Evolutionary conservation across 92 coral and sea anemone species (phyloP), one percentile per base, ranked within the genome.

Genomic region (Anthopleura xanthogrammica): DNA sequence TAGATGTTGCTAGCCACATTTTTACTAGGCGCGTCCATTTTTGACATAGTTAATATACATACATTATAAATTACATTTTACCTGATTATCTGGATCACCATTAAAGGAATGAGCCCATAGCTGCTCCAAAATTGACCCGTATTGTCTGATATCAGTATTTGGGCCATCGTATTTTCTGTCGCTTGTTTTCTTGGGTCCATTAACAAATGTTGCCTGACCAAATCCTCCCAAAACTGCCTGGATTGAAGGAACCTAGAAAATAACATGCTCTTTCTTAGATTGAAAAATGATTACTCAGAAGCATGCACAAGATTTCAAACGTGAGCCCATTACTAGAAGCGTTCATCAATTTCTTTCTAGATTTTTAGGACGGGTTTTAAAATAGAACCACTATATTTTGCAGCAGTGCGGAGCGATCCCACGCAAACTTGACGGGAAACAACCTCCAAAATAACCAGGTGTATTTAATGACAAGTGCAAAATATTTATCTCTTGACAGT

Each of bases 191-290:
- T 68, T 68, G 5, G 16, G 42, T 62, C 29, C 6, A 68, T 68
- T 36, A 29, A 68, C 43, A 12, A 68, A 36, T 13, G 74, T 29
- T 24, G 43, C 74, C 14, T 29, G 41, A 68, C 74, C 74, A 68
- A 68, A 68, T 68, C 74, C 74, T 29, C 74, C 74, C 74, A 68
- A 36, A 68, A 68, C 74, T 14, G 74, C 74, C 74, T 68, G 3
- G 10, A 68, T 13, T 29, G 74, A 68, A 12, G 74, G 74, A 11
- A 68, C 41, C 41, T 68, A 11, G 74, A 29, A 29, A 13, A 22
- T 29, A 36, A 68, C 23, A 62, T 8, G 12, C 7, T 2, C 4
- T 23, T 62, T 3, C 5, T 62, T 62, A 62, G 29, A 16, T 5
- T 62, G 58, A 3, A 54, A 54, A 14, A 54, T 5, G 9, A 5